Base-by-base conservation (phyloP, 2,888 invertebrate genomes). In the Cataglyphis cursor region DNA sequence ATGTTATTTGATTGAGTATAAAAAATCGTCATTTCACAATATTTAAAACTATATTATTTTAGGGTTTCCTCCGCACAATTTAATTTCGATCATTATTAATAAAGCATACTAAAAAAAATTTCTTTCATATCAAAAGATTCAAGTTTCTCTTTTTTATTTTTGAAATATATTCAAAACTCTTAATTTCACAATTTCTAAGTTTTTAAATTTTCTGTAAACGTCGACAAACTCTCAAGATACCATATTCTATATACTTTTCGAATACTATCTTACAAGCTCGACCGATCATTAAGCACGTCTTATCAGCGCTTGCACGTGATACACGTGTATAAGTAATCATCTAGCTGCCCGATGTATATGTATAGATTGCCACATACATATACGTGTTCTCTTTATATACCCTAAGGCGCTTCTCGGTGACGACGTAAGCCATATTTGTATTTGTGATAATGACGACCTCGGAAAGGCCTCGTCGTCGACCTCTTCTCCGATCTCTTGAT, bases 381-480 rank as follows among this genome's bases (percentile, higher is more conserved):
- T n/a, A 51, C 51, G 2, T 41, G 28, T 57, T 76, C 54, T 38
- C 31, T 68, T 66, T 35, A 65, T 78, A 81, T 84, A 66, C 44
- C 76, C 78, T 61, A 57, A 83, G 59, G 78, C 74, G 44, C 68
- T 82, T 59, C 68, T 84, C 76, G 21, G 21, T 76, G 78, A 84
- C 82, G 73, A 64, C 64, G 70, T 82, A 85, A 82, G 75, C 61
- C 70, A 85, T 83, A 85, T 86, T 85, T 86, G 83, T 83, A 82
- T 75, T 85, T 51, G 82, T 48, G 86, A 86, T 86, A 86, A 86
- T 86, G 44, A 21, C 73, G 85, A 81, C 82, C 85, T 83, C 85
- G 82, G 28, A 35, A 66, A 76, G 83, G 81, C 80, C 86, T 81
- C 82, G 84, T 83, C 12, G 61, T 31, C 59, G 78, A 70, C 68